Conservation (phyloP, 2,797 vertebrate species). For the Clarias platycephalus region DNA sequence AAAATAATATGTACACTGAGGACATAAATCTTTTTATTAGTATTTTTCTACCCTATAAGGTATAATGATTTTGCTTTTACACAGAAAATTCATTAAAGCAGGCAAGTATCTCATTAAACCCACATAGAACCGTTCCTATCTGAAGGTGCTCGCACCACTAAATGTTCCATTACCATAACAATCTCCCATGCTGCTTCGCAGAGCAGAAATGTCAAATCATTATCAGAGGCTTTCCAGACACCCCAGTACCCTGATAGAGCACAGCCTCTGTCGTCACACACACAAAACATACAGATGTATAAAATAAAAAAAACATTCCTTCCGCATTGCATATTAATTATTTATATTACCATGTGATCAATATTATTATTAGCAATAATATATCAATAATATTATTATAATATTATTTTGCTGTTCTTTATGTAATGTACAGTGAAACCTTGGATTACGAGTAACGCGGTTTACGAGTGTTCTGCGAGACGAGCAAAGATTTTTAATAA, state of each 20-base stretch:
- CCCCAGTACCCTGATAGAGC: slow-evolving; percentile 5
- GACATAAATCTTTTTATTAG: background rate
- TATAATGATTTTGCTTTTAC: background rate
- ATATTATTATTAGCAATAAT: too few species aligned
- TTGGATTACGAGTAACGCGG: too few species aligned
- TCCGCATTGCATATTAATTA: background rate
- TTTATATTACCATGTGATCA: background rate
- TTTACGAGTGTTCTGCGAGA: too few species aligned
- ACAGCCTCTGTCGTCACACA: background rate
- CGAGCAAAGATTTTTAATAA: too few species aligned
- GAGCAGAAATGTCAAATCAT: slow-evolving; percentile 59
- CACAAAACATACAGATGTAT: background rate
- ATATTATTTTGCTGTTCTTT: background rate
- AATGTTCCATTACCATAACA: slow-evolving; percentile 55
- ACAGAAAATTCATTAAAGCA: slow-evolving; percentile 22
- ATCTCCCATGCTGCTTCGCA: slow-evolving; percentile 41
- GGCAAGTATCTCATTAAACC: slow-evolving; percentile 32
- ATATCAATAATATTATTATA: background rate
- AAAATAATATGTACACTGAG: background rate
- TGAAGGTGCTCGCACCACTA: slow-evolving; percentile 22
- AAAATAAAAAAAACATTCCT: background rate
- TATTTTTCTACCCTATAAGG: background rate
- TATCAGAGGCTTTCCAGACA: slow-evolving; percentile 46
- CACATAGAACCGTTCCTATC: slow-evolving; percentile 19
- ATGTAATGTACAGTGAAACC: too few species aligned